Base-by-base conservation (phyloP, 2,113 vertebrate genomes). In the Phodopus roborovskii region DNA sequence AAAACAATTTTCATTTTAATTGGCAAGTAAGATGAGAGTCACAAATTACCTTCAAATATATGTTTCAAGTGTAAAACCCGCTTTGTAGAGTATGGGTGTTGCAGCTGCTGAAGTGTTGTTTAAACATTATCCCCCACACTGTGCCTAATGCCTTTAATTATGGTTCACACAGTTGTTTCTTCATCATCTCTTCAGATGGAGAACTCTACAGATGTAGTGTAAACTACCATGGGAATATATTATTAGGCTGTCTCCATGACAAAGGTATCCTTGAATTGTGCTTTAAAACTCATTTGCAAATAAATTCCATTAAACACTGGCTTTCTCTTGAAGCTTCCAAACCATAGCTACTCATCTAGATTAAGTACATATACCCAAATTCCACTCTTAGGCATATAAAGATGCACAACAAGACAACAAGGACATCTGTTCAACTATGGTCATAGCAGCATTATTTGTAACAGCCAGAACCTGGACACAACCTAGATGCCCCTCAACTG, bases 211-310 rank as follows among this genome's bases (percentile, higher is more conserved):
- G 39, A 74, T 10, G 60, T 26, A 79, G 74, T 94, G 92, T 97
- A 78, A 94, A 90, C 81, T 33, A 96, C 75, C 26, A 92, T 87
- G 12, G 95, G 60, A 93, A 91, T 45, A n/a, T 97, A 48, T 91
- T 94, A 94, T 97, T 97, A 92, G 42, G 53, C 88, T 97, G 66
- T 86, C 96, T 91, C 36, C 91, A 78, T 66, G 90, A 75, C 90
- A 45, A 88, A 73, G 42, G 28, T 85, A 71, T 95, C 96, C 95
- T 94, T 56, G 22, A 84, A 28, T 96, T 83, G 48, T 74, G 30
- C 96, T 95, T 33, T 66, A 94, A 94, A 97, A 97, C 48, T 83
- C 70, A 28, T 85, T 96, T 73, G 50, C 77, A 96, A 92, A 96
- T 94, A 96, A 94, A 94, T 90, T 96, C 77, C 82, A n/a, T 94